A percentile compares a stretch with the other conserved stretches of the same genome.
phyloP scores from a whole-genome alignment of 2,113 vertebrate species.

The Caloenas nicobarica region DNA sequence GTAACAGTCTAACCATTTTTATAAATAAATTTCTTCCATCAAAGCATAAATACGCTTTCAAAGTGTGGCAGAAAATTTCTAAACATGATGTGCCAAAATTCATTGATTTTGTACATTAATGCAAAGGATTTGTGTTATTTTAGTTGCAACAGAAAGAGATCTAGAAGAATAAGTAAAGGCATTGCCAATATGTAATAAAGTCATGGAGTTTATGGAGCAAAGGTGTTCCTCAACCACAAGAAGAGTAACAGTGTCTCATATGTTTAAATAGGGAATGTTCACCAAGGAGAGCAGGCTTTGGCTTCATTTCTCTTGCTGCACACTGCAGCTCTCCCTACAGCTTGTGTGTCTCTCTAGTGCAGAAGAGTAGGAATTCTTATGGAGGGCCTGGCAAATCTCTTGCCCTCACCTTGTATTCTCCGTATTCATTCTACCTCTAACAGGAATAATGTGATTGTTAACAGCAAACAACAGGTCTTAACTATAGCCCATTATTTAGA shows the following conservation, averaged over 20 bases:
- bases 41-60: neutral
- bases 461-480: neutral
- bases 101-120: neutral
- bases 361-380: neutral
- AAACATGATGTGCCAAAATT: neutral
- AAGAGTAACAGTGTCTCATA: neutral
- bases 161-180: neutral
- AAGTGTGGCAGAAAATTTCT: neutral
- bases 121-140: neutral
- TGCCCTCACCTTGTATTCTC: neutral
- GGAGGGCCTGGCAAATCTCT: neutral
- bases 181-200: neutral
- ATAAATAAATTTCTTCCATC: neutral
- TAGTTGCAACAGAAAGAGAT: neutral
- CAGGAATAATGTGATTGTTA: neutral
- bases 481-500: neutral
- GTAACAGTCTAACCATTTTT: neutral
- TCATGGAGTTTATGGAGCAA: neutral
- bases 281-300: neutral
- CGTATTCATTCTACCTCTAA: neutral
- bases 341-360: neutral
- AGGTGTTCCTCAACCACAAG: neutral
- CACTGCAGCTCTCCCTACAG: neutral
- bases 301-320: neutral
- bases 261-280: neutral